These are phyloP conservation scores for Falco cherrug DNA, from an alignment of 2,797 vertebrate species.

Conservation along the genomic window DNA sequence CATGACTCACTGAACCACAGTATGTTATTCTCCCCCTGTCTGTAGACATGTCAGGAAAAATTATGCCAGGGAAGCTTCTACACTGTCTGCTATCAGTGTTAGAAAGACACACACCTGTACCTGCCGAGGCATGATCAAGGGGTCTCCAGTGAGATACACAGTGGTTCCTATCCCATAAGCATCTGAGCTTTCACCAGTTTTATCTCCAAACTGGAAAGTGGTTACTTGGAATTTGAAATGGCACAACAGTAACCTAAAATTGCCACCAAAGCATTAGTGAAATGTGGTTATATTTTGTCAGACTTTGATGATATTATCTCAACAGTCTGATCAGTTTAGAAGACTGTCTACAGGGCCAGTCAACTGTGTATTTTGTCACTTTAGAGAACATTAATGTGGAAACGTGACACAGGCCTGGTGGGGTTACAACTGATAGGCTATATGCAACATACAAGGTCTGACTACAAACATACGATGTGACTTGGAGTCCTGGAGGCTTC, in stretches of 20 bases:
- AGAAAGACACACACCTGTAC: background rate
- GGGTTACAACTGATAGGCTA: background rate
- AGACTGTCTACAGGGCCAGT: background rate
- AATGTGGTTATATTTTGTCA: background rate
- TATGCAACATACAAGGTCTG: background rate
- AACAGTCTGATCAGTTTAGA: background rate
- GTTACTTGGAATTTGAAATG: background rate
- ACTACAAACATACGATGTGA: background rate
- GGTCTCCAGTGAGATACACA: background rate
- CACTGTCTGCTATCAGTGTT: background rate
- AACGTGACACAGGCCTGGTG: background rate
- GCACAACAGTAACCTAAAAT: background rate
- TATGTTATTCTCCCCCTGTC: background rate
- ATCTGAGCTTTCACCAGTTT: background rate
- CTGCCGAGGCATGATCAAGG: background rate
- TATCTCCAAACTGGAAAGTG: background rate
- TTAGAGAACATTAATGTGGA: background rate
- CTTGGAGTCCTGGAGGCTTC: background rate
- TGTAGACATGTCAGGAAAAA: background rate
- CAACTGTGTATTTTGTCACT: background rate
- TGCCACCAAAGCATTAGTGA: background rate
- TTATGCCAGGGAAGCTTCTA: background rate
- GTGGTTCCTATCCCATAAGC: background rate
- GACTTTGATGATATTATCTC: background rate
- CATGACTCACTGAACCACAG: rapidly evolving